These are phyloP conservation scores for Axis porcinus DNA, from an alignment of 2,113 vertebrate genomes.

Conservation along the genomic window DNA sequence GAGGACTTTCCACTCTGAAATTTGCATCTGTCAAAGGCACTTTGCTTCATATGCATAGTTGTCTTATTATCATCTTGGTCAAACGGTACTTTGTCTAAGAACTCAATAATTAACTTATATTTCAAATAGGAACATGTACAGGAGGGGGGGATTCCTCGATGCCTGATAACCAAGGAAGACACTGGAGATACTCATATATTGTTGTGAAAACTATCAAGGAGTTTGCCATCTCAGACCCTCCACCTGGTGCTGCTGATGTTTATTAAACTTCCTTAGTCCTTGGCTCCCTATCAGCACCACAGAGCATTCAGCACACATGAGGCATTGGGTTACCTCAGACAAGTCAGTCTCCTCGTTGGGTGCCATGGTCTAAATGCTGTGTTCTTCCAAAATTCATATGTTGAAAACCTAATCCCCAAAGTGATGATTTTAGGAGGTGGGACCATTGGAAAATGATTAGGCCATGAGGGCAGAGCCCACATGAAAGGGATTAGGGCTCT, in stretches of 20 bases:
- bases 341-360: not conserved
- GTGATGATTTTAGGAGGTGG: not conserved
- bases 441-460: not conserved
- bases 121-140: not conserved
- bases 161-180: not conserved
- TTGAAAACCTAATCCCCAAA: not conserved
- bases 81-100: not conserved
- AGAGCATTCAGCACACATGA: not conserved
- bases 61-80: not conserved
- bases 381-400: not conserved
- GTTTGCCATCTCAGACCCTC: not conserved
- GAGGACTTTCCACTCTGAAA: not conserved
- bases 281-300: not conserved
- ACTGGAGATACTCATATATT: not conserved
- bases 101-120: not conserved
- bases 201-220: not conserved
- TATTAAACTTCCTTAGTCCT: not conserved
- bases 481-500: not conserved
- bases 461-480: not conserved
- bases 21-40: not conserved
- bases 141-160: not conserved
- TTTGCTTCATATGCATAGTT: not conserved
- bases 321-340: not conserved
- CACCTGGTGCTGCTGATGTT: accelerated
- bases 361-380: not conserved